Evolutionary conservation across 2,113 vertebrate species (phyloP).

Genomic region (Colaptes auratus): DNA sequence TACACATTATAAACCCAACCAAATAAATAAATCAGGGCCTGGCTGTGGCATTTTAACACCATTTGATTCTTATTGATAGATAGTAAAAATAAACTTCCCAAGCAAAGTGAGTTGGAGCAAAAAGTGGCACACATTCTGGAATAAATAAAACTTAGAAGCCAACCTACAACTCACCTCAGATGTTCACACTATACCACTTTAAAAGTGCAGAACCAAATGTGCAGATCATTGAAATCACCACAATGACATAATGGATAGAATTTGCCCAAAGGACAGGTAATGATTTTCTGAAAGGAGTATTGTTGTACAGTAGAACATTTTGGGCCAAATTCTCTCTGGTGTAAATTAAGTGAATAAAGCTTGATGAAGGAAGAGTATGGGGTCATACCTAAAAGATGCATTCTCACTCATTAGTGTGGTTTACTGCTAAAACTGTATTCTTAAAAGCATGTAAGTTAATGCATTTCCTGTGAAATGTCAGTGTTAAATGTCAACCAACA

Average conservation of each 20-base stretch:
- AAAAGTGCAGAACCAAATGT: background rate
- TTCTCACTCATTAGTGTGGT: background rate
- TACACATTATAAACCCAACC: background rate
- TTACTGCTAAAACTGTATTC: background rate
- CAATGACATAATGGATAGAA: background rate
- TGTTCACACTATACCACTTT: background rate
- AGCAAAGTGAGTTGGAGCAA: background rate
- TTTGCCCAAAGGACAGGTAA: background rate
- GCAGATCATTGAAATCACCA: background rate
- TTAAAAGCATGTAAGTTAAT: background rate
- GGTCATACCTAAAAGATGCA: background rate
- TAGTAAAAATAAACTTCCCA: background rate
- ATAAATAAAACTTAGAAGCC: conserved; percentile 21
- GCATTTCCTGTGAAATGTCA: background rate
- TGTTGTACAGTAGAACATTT: background rate
- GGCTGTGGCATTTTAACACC: background rate
- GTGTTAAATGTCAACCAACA: background rate
- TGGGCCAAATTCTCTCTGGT: background rate
- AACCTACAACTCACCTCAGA: background rate
- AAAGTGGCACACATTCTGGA: background rate
- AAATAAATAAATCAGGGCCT: background rate
- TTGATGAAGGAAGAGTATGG: background rate
- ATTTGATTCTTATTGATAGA: background rate
- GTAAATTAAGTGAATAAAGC: background rate
- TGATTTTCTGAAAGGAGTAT: background rate